A percentile compares a stretch with the other conserved stretches of the same genome.
Conservation (phyloP, 2,113 vertebrate species). For the Caretta caretta region DNA sequence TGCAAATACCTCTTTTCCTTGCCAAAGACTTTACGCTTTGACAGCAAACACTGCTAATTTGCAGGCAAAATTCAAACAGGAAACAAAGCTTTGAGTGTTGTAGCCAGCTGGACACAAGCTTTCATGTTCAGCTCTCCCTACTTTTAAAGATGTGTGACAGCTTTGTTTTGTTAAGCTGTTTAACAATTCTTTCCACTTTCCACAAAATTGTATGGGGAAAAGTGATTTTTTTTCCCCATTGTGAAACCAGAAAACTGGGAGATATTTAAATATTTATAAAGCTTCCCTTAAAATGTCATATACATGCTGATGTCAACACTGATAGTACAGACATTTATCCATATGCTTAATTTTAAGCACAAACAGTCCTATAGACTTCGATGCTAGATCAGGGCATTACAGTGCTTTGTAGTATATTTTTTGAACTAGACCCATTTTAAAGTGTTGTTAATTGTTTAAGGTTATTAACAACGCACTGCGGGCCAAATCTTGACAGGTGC, state of each 20-base stretch:
- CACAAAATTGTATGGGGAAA: neutral
- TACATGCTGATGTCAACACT: neutral
- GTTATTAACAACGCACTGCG: neutral
- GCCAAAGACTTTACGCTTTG: neutral
- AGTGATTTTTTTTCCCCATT: neutral
- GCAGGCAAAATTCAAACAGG: neutral
- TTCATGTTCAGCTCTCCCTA: neutral
- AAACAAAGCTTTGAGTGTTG: neutral
- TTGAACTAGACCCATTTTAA: neutral
- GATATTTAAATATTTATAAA: neutral
- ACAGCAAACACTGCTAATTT: neutral
- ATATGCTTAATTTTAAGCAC: neutral
- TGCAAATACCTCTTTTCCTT: neutral
- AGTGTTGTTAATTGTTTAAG: neutral
- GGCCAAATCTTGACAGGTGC: neutral
- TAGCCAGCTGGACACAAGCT: neutral
- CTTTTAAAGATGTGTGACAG: neutral
- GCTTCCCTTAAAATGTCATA: neutral
- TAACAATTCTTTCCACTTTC: neutral
- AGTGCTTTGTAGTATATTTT: neutral
- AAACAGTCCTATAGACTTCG: slow-evolving; percentile 3
- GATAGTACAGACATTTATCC: neutral
- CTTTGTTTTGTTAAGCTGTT: neutral
- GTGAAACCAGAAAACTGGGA: neutral
- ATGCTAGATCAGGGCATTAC: neutral